Evolutionary conservation across 2,113 vertebrate genomes (phyloP).

Genomic region (Erythrolamprus reginae): DNA sequence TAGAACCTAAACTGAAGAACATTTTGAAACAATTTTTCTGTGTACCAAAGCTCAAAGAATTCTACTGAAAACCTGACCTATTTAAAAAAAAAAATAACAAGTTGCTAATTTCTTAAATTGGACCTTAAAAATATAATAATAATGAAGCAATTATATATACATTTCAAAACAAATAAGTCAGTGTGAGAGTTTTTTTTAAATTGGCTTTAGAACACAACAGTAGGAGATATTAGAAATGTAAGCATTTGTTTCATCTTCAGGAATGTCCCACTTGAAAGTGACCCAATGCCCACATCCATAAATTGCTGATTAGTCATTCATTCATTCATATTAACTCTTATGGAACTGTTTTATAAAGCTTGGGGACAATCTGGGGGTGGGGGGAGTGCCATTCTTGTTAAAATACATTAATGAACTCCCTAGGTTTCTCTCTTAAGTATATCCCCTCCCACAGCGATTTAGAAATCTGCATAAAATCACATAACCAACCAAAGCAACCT

Average conservation of each 20-base stretch:
- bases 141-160: background rate
- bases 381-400: background rate
- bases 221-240: background rate
- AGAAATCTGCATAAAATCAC: constrained; percentile 26
- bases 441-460: background rate
- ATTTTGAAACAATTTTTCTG: background rate
- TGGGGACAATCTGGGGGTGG: too few species aligned
- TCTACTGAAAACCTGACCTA: background rate
- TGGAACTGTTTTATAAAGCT: background rate
- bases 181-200: background rate
- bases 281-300: too few species aligned
- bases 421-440: background rate
- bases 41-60: background rate
- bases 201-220: background rate
- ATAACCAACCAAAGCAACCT: constrained; percentile 38
- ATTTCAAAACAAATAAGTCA: background rate
- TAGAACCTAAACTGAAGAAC: background rate
- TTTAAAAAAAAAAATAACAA: background rate
- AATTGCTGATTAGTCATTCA: background rate
- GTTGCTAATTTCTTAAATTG: background rate
- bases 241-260: background rate
- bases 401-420: constrained; percentile 5
- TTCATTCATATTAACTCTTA: background rate
- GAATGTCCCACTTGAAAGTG: background rate
- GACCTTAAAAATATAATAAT: background rate